Conservation (phyloP, 1,140 invertebrate genomes). For the Artemia franciscana region DNA sequence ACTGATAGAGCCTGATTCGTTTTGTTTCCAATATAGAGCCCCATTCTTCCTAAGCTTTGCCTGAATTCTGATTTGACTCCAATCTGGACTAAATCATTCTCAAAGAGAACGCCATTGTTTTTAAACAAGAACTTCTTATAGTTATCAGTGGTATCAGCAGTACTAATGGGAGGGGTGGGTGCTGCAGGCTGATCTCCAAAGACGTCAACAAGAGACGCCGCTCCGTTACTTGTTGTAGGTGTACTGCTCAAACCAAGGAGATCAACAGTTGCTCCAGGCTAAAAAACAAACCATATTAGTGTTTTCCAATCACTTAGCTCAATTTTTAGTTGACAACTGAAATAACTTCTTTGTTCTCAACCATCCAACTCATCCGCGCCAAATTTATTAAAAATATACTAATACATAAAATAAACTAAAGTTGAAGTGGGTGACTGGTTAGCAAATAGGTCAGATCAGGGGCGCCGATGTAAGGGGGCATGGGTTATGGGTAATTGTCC, state of each 20-base stretch:
- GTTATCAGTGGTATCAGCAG: conserved; percentile 40
- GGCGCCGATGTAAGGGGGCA: no score
- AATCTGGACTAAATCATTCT: conserved; percentile 94
- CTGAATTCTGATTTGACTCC: conserved; percentile 91
- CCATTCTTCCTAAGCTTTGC: conserved; percentile 81
- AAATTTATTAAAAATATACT: not conserved
- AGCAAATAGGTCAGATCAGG: no score
- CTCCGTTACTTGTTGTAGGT: conserved; percentile 34
- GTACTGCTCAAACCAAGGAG: conserved; percentile 62
- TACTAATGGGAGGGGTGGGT: conserved; percentile 16
- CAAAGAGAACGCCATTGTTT: conserved; percentile 91
- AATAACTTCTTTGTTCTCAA: no score
- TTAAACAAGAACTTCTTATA: conserved; percentile 89
- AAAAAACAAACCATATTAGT: no score
- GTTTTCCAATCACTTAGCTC: no score
- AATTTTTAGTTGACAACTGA: no score
- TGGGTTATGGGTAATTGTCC: no score
- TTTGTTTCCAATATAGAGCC: conserved; percentile 96
- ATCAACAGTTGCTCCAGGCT: conserved; percentile 25
- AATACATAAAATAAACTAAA: not conserved
- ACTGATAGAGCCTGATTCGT: conserved; percentile 54
- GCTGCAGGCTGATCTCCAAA: conserved; percentile 36
- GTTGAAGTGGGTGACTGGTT: no score
- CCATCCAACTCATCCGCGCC: not conserved
- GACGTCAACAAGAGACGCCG: conserved; percentile 64